Conservation (phyloP, 2,113 vertebrate species). For the Corynorhinus townsendii region DNA sequence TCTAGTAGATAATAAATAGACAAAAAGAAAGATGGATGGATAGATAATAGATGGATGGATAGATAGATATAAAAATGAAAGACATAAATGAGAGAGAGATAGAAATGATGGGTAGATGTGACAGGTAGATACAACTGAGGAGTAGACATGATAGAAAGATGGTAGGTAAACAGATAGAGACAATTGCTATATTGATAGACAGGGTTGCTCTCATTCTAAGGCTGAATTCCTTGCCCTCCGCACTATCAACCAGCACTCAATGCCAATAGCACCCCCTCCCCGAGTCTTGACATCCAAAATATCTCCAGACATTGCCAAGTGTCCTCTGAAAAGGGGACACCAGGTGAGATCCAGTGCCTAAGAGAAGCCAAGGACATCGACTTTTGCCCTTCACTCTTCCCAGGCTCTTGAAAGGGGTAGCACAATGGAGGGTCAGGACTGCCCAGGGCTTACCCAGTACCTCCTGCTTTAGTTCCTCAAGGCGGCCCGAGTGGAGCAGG, state of each 20-base stretch:
- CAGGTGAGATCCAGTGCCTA: neutral
- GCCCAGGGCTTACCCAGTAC: constrained; percentile 78
- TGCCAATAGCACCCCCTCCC: neutral
- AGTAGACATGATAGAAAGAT: neutral
- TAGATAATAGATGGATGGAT: neutral
- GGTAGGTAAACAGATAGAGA: neutral
- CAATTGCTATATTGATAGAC: neutral
- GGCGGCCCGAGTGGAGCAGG: constrained; percentile 77
- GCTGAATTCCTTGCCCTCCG: neutral
- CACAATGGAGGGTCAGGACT: rapidly evolving
- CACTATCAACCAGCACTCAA: no score
- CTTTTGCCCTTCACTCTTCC: neutral
- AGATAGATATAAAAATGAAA: neutral
- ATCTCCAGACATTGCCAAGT: neutral
- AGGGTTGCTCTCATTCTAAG: neutral
- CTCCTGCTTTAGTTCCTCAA: constrained; percentile 81
- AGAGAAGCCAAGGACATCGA: no score
- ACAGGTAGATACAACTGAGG: no score
- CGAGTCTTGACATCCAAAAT: neutral
- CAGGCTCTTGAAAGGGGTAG: neutral
- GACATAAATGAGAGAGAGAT: neutral
- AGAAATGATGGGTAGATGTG: neutral
- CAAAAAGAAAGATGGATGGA: neutral
- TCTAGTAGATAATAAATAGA: neutral
- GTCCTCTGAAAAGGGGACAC: neutral